phyloP scores from a whole-genome alignment of 2,797 vertebrate genomes.

The Propithecus deckenii region DNA sequence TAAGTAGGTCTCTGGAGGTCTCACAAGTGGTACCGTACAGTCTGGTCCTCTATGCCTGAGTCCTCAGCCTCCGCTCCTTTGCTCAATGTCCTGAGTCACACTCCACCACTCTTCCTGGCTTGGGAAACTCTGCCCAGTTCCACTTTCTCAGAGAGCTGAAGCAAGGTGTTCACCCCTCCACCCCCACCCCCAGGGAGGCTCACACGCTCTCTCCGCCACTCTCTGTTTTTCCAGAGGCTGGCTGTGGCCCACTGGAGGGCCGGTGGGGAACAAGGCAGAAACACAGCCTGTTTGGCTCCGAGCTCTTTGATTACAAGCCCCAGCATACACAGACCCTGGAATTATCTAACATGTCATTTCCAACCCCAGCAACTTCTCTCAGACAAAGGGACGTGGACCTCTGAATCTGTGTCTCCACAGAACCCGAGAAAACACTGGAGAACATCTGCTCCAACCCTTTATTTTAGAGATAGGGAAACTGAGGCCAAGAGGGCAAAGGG shows the following conservation, averaged over 20 bases:
- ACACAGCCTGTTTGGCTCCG: background rate
- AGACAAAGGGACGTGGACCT: background rate
- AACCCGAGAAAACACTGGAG: background rate
- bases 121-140: constrained; percentile 32
- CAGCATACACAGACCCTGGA: background rate
- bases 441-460: background rate
- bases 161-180: background rate
- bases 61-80: background rate
- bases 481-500: background rate
- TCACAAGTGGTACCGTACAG: background rate
- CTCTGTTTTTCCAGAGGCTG: background rate
- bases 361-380: constrained; percentile 4
- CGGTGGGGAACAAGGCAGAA: background rate
- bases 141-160: constrained; percentile 31
- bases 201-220: background rate
- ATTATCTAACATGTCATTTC: constrained; percentile 56
- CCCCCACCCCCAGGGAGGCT: background rate
- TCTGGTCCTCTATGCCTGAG: background rate
- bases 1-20: background rate
- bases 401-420: background rate
- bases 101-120: background rate
- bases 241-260: background rate
- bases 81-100: background rate
- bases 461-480: background rate
- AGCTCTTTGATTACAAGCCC: constrained; percentile 16